phyloP scores from a whole-genome alignment of 2,888 invertebrate species.

The Tupiocoris notatus region DNA sequence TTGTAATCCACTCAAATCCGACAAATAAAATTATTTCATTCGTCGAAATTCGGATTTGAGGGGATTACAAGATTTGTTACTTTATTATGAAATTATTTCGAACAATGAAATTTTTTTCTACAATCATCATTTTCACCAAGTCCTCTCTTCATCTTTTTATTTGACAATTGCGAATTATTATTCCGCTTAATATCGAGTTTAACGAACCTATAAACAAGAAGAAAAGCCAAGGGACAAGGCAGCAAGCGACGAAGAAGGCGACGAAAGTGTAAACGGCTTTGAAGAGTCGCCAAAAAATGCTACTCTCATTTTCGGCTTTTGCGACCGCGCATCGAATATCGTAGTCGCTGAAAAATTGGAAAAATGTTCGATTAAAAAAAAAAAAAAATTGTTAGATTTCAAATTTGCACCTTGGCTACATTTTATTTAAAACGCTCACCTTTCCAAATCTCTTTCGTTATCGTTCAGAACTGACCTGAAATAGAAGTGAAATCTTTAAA shows the following conservation, averaged over 20 bases:
- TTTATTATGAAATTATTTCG: no score
- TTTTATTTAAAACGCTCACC: slow-evolving; percentile 16
- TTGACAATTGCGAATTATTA: no score
- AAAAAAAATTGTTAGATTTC: neutral
- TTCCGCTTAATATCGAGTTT: no score
- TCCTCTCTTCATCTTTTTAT: no score
- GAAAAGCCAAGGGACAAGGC: slow-evolving; percentile 42
- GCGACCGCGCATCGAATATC: slow-evolving; percentile 22
- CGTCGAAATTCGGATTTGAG: no score
- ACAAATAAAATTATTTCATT: no score
- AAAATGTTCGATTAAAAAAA: neutral
- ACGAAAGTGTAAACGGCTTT: slow-evolving; percentile 44
- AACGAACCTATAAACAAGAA: slow-evolving; percentile 41
- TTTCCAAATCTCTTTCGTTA: slow-evolving; percentile 24
- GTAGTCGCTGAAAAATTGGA: slow-evolving; percentile 24
- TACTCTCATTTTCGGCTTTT: slow-evolving; percentile 20
- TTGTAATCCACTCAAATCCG: no score
- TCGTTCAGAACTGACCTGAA: slow-evolving; percentile 28
- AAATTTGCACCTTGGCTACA: neutral
- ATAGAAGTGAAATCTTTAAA: neutral
- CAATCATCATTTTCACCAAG: no score
- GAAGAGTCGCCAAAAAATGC: slow-evolving; percentile 35
- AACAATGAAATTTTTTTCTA: no score
- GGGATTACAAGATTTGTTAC: no score
- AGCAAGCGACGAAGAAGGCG: slow-evolving; percentile 43